Conservation (phyloP, 2,797 vertebrate genomes). For the Bufotes viridis region DNA sequence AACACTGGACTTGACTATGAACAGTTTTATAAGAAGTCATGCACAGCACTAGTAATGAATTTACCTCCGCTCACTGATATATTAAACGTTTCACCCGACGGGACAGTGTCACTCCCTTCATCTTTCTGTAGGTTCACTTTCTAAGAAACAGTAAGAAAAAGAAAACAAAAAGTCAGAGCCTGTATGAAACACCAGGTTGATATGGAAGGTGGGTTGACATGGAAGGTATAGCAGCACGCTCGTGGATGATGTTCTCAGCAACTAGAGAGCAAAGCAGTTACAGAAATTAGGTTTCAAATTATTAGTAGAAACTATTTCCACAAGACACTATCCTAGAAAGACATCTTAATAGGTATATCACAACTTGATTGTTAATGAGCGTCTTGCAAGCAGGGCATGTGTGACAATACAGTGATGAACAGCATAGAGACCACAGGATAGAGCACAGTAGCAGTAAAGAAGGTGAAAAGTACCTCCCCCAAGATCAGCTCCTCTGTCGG, state of each 20-base stretch:
- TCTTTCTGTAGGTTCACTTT: conserved; percentile 65
- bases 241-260: not conserved
- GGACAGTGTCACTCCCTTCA: conserved; percentile 64
- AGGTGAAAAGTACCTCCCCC: conserved; percentile 80
- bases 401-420: not conserved
- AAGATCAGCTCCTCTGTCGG: conserved; percentile 75
- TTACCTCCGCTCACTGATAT: conserved; percentile 79
- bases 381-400: not conserved
- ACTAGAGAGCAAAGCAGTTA: not conserved
- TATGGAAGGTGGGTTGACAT: too few relatives aligned
- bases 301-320: not conserved
- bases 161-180: not conserved
- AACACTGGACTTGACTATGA: not conserved
- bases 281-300: not conserved
- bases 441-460: conserved; percentile 40
- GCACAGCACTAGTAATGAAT: not conserved
- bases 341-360: not conserved
- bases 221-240: not conserved
- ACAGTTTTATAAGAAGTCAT: not conserved
- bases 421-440: not conserved
- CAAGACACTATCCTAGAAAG: not conserved
- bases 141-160: conserved; percentile 19
- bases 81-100: conserved; percentile 71
- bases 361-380: not conserved
- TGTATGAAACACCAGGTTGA: too few relatives aligned